phyloP scores from a whole-genome alignment of 2,113 vertebrate species.

The Macquaria australasica region DNA sequence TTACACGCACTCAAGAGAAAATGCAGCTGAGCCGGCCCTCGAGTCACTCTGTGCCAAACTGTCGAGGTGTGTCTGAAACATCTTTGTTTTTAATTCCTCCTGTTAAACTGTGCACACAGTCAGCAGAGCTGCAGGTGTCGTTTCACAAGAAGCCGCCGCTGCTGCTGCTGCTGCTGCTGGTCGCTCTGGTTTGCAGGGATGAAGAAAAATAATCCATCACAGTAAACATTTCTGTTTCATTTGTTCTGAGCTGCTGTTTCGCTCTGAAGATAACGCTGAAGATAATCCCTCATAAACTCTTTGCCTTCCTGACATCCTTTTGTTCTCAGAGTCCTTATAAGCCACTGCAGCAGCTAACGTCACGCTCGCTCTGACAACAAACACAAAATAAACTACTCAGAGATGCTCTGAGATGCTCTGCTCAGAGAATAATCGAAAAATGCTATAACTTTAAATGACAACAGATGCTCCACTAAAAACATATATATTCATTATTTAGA shows the following conservation, averaged over 20 bases:
- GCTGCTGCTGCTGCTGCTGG: background rate
- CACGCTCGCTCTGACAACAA: background rate
- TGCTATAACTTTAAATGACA: background rate
- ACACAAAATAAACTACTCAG: background rate
- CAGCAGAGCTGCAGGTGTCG: background rate
- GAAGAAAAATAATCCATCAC: background rate
- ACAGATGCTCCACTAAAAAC: background rate
- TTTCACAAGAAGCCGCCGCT: background rate
- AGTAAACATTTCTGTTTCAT: background rate
- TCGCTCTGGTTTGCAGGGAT: background rate
- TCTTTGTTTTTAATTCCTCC: background rate
- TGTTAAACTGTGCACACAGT: background rate
- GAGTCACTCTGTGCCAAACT: background rate
- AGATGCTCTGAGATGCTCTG: background rate
- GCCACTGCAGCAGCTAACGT: background rate
- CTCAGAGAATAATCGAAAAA: background rate
- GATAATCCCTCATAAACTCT: slow-evolving; percentile 7
- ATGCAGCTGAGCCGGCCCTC: background rate
- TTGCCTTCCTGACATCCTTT: background rate
- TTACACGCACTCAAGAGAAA: background rate
- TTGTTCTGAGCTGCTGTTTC: background rate
- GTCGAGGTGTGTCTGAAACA: background rate
- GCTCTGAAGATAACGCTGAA: background rate
- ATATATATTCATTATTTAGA: too few relatives aligned
- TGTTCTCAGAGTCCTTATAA: background rate